These are phyloP conservation scores for Drosophila subquinaria DNA, from an alignment of 2,888 invertebrate genomes.

Conservation along the genomic window DNA sequence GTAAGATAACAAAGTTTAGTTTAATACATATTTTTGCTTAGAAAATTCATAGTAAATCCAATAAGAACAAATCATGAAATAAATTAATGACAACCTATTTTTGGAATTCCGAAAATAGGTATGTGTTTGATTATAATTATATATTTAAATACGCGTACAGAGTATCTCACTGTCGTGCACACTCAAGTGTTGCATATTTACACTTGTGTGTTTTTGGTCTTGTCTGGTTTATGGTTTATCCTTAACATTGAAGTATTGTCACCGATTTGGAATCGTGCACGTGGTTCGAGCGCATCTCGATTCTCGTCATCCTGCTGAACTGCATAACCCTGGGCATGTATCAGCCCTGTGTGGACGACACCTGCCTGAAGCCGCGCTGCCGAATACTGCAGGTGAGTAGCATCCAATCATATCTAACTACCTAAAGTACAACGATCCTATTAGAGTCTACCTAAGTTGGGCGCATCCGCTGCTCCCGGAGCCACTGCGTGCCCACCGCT, in stretches of 20 bases:
- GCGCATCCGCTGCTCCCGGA: too few relatives aligned
- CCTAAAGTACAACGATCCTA: too few relatives aligned
- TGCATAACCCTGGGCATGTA: slow-evolving; percentile 99
- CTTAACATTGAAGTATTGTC: slow-evolving; percentile 35
- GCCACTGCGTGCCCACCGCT: too few relatives aligned
- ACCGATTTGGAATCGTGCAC: slow-evolving; percentile 85
- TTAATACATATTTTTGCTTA: too few relatives aligned
- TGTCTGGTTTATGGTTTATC: slow-evolving; percentile 8
- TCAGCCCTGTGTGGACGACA: slow-evolving; percentile 98
- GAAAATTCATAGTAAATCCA: too few relatives aligned
- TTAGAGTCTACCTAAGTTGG: too few relatives aligned
- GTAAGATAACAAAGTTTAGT: too few relatives aligned
- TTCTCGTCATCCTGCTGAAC: slow-evolving; percentile 98
- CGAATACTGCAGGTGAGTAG: slow-evolving; percentile 94
- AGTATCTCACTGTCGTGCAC: neutral
- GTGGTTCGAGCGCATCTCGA: slow-evolving; percentile 99
- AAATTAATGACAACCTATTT: too few relatives aligned
- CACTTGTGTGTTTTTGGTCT: neutral
- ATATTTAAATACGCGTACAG: neutral
- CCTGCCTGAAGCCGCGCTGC: slow-evolving; percentile 95
- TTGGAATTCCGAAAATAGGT: too few relatives aligned
- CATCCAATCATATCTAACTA: slow-evolving; percentile 10
- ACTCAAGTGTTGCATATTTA: neutral
- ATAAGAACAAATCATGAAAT: too few relatives aligned
- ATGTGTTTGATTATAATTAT: too few relatives aligned